These are phyloP conservation scores for Disparrhopalites patrizii DNA, from an alignment of 2,888 invertebrate genomes.

Conservation along the genomic window DNA sequence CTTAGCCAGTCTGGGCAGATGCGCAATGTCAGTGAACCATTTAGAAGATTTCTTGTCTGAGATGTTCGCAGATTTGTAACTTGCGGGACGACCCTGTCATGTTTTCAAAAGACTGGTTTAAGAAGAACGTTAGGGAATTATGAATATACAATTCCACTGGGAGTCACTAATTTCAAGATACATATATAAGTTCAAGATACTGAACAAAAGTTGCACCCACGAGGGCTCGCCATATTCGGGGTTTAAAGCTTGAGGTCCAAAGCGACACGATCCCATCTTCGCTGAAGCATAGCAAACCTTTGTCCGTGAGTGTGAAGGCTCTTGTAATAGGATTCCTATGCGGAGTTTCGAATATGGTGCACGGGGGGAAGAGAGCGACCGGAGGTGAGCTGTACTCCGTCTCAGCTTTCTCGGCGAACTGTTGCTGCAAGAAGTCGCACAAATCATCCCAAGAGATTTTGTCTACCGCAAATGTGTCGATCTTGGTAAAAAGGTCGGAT, in stretches of 20 bases:
- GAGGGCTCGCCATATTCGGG: constrained; percentile 31
- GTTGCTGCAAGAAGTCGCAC: constrained; percentile 33
- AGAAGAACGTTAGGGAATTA: not conserved
- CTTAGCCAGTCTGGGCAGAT: constrained; percentile 25
- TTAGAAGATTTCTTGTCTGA: constrained; percentile 28
- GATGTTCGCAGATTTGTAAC: constrained; percentile 19
- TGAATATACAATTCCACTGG: not conserved
- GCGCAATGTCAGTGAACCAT: constrained; percentile 31
- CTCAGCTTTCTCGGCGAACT: constrained; percentile 35
- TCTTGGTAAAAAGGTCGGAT: constrained; percentile 24
- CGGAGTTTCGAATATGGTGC: constrained; percentile 25
- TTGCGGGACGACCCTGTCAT: constrained; percentile 25
- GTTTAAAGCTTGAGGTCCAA: constrained; percentile 27
- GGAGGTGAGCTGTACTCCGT: constrained; percentile 33
- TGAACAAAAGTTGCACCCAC: constrained; percentile 12
- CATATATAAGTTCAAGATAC: not conserved
- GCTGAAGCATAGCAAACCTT: constrained; percentile 29
- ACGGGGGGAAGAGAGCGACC: constrained; percentile 26
- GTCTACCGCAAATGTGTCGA: constrained; percentile 31
- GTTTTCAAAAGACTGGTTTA: not conserved
- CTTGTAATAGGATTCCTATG: constrained; percentile 26
- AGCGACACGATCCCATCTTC: constrained; percentile 34
- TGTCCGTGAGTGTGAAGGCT: constrained; percentile 29
- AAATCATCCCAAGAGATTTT: constrained; percentile 33
- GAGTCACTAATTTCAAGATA: not conserved